Base-by-base conservation (phyloP, 2,888 invertebrate species). In the Subacronicta megacephala region DNA sequence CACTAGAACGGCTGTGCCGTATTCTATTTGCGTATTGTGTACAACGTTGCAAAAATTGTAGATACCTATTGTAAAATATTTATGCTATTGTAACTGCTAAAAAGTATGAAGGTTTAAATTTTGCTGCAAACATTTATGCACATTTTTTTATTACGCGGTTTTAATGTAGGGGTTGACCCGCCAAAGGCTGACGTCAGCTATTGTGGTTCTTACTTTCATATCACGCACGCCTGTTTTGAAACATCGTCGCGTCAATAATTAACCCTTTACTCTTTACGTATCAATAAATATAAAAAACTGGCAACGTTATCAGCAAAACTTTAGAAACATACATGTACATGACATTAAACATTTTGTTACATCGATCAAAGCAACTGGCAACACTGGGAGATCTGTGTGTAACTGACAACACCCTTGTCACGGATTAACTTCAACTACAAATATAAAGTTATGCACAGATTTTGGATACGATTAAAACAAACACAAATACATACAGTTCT, bases 401-500 rank as follows among this genome's bases (percentile, higher is more conserved):
- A 54, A 42, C 71, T 77, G 84, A 83, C 85, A 80, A 69, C 53
- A 84, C 84, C 84, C 85, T 83, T 75, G 72, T 84, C 85, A 83
- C 36, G 63, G 50, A 29, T 63, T 35, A 46, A 47, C 51, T 66
- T 57, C 53, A 74, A 77, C 78, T 77, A 73, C 66, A 67, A 75
- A 79, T 78, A 79, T 78, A 77, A 77, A 82, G 75, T 79, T 79
- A 49, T 64, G 65, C 55, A 62, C 56, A 66, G 57, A 63, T 62
- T 64, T 56, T 60, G 54, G 15, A 57, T 57, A 57, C 57, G 50
- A 64, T 68, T 62, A 56, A 55, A 62, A 71, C 68, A 42, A 73
- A 75, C 57, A 74, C 59, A 47, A 51, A 62, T 55, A 60, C 35
- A 5, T 31, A 16, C 53, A 44, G 53, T 38, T 59, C 41, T 33